A percentile compares a stretch with the other conserved stretches of the same genome.
Evolutionary conservation across 2,113 vertebrate species (phyloP).

Genomic region (Dromas ardeola): DNA sequence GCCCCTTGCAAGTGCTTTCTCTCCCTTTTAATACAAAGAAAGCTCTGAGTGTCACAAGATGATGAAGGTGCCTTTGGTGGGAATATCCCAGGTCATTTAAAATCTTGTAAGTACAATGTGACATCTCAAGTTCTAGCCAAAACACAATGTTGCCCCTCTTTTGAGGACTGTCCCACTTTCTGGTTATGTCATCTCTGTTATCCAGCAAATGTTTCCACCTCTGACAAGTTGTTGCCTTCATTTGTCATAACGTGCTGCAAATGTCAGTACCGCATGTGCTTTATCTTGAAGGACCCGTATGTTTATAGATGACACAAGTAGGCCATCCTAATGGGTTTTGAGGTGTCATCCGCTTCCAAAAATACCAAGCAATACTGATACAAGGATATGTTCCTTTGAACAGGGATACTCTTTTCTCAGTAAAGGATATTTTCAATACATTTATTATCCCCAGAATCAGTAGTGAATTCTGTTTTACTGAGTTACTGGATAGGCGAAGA

Average conservation of each 20-base stretch:
- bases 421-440: not conserved
- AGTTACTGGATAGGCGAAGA: not conserved
- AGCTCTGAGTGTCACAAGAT: not conserved
- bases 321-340: not conserved
- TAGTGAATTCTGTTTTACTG: not conserved
- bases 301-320: conserved; percentile 31
- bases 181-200: not conserved
- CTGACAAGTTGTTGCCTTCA: not conserved
- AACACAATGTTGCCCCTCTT: not conserved
- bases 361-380: not conserved
- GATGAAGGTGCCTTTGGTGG: not conserved
- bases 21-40: not conserved
- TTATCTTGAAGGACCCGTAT: not conserved
- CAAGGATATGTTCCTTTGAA: not conserved
- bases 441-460: not conserved
- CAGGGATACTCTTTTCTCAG: not conserved
- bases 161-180: not conserved
- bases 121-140: not conserved
- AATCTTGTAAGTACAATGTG: not conserved
- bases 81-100: not conserved
- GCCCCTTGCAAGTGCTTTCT: not conserved
- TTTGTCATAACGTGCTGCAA: not conserved
- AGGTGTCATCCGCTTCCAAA: not conserved
- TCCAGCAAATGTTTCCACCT: not conserved
- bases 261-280: not conserved